phyloP scores from a whole-genome alignment of 1,140 invertebrate genomes.

The Cataglyphis hispanica region DNA sequence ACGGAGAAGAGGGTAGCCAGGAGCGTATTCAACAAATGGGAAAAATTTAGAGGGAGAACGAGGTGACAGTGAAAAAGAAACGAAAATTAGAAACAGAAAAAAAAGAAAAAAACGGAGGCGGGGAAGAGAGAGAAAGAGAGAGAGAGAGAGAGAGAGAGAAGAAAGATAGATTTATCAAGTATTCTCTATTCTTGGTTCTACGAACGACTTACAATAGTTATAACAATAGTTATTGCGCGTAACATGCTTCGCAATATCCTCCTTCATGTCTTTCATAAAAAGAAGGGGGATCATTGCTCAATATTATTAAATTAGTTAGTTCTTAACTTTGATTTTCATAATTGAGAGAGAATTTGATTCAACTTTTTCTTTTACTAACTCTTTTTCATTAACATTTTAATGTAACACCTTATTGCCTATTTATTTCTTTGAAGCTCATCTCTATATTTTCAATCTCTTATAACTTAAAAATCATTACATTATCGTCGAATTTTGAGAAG shows the following conservation, averaged over 20 bases:
- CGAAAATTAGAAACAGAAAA: not conserved
- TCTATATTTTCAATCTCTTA: not conserved
- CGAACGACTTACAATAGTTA: conserved; percentile 5
- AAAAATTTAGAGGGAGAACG: not conserved
- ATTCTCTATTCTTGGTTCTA: not conserved
- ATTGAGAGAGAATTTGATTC: too few relatives aligned
- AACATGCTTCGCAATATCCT: not conserved
- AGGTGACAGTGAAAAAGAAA: not conserved
- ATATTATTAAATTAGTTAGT: conserved; percentile 11
- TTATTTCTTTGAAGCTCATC: not conserved
- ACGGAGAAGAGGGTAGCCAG: conserved; percentile 63
- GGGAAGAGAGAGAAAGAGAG: not conserved
- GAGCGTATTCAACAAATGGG: conserved; percentile 64
- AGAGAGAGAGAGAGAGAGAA: not conserved
- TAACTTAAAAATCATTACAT: not conserved
- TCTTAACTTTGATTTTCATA: not conserved
- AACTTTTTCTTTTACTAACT: too few relatives aligned
- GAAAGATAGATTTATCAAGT: not conserved
- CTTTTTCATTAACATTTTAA: not conserved
- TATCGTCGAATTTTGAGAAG: not conserved
- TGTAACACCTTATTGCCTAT: not conserved
- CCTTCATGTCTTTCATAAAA: not conserved
- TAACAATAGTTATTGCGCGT: not conserved
- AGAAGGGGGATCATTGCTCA: not conserved
- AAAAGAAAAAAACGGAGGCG: not conserved